Evolutionary conservation across 2,888 invertebrate species (phyloP).

Genomic region (Cacoxenus indagator): DNA sequence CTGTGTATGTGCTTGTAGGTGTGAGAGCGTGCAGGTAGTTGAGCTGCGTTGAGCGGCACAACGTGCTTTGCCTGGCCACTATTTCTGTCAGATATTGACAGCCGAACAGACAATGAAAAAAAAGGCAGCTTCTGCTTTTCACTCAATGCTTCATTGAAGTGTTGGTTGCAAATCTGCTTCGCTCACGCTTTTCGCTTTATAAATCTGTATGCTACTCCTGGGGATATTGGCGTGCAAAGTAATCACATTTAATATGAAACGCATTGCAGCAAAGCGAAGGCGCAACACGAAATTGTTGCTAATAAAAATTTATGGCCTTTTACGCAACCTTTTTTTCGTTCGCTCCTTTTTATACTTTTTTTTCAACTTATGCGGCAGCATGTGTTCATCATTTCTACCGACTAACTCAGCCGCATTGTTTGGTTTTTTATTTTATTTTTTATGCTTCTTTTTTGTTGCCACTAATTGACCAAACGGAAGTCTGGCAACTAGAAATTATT

Average conservation of each 20-base stretch:
- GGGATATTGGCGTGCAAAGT: constrained; percentile 54
- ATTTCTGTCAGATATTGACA: too few relatives aligned
- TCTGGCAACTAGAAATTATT: constrained; percentile 61
- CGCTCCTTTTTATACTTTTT: neutral
- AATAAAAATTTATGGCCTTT: constrained; percentile 25
- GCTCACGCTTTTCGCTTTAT: constrained; percentile 41
- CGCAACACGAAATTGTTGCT: constrained; percentile 28
- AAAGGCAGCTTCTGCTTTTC: too few relatives aligned
- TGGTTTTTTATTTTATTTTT: neutral
- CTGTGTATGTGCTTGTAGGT: neutral
- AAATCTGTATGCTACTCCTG: constrained; percentile 19
- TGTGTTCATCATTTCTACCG: too few relatives aligned
- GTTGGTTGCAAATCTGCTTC: constrained; percentile 21
- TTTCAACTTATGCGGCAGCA: neutral
- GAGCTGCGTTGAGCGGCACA: neutral
- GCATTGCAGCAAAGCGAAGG: constrained; percentile 57
- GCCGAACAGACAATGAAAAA: too few relatives aligned
- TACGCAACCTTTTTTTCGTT: neutral
- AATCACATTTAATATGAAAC: constrained; percentile 65
- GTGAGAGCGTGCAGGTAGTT: constrained; percentile 28
- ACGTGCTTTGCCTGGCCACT: too few relatives aligned
- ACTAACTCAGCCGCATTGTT: too few relatives aligned
- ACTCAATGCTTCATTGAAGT: too few relatives aligned
- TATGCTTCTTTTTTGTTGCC: constrained; percentile 32
- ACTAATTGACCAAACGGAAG: constrained; percentile 62